phyloP scores from a whole-genome alignment of 2,888 invertebrate species.

The Griposia aprilina region DNA sequence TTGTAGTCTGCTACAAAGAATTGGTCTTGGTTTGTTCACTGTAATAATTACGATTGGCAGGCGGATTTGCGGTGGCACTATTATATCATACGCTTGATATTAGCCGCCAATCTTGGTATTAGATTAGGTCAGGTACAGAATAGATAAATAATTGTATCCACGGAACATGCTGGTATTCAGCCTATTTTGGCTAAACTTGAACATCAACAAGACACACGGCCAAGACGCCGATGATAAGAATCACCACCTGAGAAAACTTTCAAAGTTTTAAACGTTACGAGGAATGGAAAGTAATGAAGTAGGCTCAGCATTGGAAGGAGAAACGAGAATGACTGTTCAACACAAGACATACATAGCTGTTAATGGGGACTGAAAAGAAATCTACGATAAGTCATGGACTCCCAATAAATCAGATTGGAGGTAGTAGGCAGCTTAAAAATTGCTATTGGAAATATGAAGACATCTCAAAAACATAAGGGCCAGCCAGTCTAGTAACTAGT shows the following conservation, averaged over 20 bases:
- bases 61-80: neutral
- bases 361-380: neutral
- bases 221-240: neutral
- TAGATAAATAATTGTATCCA: neutral
- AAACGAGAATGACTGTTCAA: neutral
- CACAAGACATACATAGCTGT: neutral
- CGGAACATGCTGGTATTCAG: neutral
- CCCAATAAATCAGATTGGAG: neutral
- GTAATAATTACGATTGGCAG: constrained; percentile 1
- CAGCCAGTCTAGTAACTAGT: too few species aligned
- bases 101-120: constrained; percentile 2
- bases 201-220: neutral
- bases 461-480: neutral
- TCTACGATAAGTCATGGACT: neutral
- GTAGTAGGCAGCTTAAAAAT: neutral
- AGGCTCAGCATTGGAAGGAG: neutral
- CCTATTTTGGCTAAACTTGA: neutral
- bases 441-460: constrained; percentile 1
- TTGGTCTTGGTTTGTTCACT: neutral
- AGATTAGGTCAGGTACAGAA: neutral
- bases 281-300: neutral
- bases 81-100: neutral
- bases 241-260: neutral
- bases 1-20: neutral
- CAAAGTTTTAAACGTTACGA: neutral